phyloP scores from a whole-genome alignment of 1,140 invertebrate genomes.

The Pogonomyrmex californicus region DNA sequence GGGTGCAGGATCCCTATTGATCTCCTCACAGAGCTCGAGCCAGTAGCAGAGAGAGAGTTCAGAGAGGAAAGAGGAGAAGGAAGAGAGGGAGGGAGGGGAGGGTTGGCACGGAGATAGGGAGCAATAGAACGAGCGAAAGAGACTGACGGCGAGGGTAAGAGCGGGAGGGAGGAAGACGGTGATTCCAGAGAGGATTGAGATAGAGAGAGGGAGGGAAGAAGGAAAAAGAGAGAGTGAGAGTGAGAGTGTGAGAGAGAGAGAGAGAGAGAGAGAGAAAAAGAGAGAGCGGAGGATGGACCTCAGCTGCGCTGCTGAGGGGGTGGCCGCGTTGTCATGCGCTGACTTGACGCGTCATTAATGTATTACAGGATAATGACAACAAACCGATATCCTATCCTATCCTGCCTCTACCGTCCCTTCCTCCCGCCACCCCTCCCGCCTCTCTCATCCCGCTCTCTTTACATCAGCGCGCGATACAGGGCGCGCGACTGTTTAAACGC shows the following conservation, averaged over 20 bases:
- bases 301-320: constrained; percentile 70
- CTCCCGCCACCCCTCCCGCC: constrained; percentile 20
- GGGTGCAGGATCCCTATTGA: constrained; percentile 80
- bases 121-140: constrained; percentile 61
- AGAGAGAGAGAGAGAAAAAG: constrained; percentile 22
- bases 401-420: not conserved
- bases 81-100: constrained; percentile 25
- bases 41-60: constrained; percentile 75
- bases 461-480: constrained; percentile 37
- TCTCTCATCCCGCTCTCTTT: not conserved
- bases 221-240: not conserved
- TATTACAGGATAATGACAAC: constrained; percentile 74
- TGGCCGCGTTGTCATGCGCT: constrained; percentile 77
- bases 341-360: constrained; percentile 79
- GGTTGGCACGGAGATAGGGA: constrained; percentile 72
- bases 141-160: constrained; percentile 45
- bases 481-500: constrained; percentile 68
- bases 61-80: constrained; percentile 56
- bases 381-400: constrained; percentile 59
- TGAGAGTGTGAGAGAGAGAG: not conserved
- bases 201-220: not conserved
- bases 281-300: constrained; percentile 65
- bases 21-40: constrained; percentile 78
- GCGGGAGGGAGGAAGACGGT: constrained; percentile 50
- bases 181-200: constrained; percentile 40